Evolutionary conservation across 1,140 invertebrate genomes (phyloP), one percentile per base, ranked within the genome.

Genomic region (Heliconius congener): DNA sequence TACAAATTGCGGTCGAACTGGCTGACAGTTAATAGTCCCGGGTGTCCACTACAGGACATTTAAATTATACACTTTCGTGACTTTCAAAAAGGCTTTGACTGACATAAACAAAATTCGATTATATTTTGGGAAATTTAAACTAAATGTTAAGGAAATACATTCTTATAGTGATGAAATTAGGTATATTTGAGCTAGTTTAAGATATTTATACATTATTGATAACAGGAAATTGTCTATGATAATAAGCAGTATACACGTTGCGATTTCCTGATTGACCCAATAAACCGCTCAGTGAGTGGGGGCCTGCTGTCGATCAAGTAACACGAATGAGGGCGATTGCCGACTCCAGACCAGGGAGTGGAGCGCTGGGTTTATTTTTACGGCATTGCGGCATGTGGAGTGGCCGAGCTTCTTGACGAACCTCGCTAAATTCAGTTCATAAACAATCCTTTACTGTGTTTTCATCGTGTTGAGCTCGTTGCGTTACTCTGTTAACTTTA

Each of bases 201-300:
- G 60, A 66, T 27, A 30, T 66, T 66, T 30, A 19, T 52, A 52
- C 13, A 16, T 66, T 13, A 30, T 66, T 83, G 82, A 84, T 73
- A 76, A 81, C 75, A 75, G 83, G 78, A 82, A 84, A 81, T 72
- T 84, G 77, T 66, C 80, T 86, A 86, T 87, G 73, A 88, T 91
- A 91, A 92, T 93, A 93, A 90, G 90, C 90, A 82, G 81, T 85
- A 85, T 85, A 82, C 87, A 83, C 83, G 85, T 90, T 57, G 90
- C 88, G 83, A 90, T 92, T 92, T 92, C 91, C 88, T 90, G 89
- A 90, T 90, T 85, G 90, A 91, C 89, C 88, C 85, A 89, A 91
- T 90, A 91, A 91, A 91, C 87, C 87, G 81, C 87, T 83, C 80
- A 80, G 76, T 84, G 87, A 88, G 86, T 87, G 88, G 81, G 86